A percentile compares a stretch with the other conserved stretches of the same genome.
These are phyloP conservation scores for Brachionus paranguensis DNA, from an alignment of 1,140 invertebrate genomes.

Conservation along the genomic window DNA sequence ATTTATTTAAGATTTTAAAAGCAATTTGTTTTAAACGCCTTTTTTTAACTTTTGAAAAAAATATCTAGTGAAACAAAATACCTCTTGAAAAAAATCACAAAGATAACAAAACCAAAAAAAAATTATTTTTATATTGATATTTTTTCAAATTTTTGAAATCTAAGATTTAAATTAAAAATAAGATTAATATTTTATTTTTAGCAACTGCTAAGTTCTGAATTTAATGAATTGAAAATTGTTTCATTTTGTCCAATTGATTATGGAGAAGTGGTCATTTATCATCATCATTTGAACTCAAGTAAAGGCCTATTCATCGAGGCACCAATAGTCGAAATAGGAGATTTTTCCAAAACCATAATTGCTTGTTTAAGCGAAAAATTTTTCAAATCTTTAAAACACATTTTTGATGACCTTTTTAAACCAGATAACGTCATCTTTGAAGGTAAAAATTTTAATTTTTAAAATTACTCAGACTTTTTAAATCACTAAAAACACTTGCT, in stretches of 20 bases:
- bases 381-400: neutral
- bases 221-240: neutral
- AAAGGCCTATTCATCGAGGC: neutral
- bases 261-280: neutral
- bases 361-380: neutral
- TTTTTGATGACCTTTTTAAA: neutral
- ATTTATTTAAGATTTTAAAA: neutral
- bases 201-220: neutral
- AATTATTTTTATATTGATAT: too few species aligned
- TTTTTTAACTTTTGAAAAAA: neutral
- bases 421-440: neutral
- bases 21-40: neutral
- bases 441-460: neutral
- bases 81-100: neutral
- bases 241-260: slow-evolving; percentile 1
- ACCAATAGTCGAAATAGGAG: neutral
- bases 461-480: neutral
- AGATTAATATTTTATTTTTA: slow-evolving; percentile 12
- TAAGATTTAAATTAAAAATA: neutral
- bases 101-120: neutral
- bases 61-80: too few species aligned
- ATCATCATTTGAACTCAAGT: neutral
- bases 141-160: too few species aligned
- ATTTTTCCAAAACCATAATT: neutral
- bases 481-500: neutral